These are phyloP conservation scores for Parelbella ahira DNA, from an alignment of 2,888 invertebrate genomes.

Conservation along the genomic window DNA sequence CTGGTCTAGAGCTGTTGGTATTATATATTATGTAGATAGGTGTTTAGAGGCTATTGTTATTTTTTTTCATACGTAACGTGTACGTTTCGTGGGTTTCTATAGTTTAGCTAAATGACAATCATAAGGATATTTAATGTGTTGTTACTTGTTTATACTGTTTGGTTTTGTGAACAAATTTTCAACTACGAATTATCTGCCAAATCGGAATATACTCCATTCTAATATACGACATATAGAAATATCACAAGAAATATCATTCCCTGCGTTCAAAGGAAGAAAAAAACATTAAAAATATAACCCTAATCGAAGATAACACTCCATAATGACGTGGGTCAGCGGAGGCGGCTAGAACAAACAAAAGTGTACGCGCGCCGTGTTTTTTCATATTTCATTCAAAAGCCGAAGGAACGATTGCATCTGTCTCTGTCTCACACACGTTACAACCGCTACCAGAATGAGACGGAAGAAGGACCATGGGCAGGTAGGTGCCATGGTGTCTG, in stretches of 20 bases:
- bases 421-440: constrained; percentile 33
- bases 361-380: constrained; percentile 53
- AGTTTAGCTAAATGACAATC: too few species aligned
- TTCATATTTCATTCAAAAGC: constrained; percentile 49
- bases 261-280: constrained; percentile 57
- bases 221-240: constrained; percentile 64
- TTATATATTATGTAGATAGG: too few species aligned
- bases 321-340: constrained; percentile 74
- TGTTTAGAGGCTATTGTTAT: too few species aligned
- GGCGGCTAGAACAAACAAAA: constrained; percentile 78
- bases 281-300: constrained; percentile 73
- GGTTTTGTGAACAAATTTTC: too few species aligned
- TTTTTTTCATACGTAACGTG: too few species aligned
- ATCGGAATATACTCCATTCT: constrained; percentile 41
- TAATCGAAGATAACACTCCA: constrained; percentile 75
- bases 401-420: constrained; percentile 33
- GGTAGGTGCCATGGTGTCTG: constrained; percentile 76
- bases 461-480: constrained; percentile 49
- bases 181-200: constrained; percentile 40
- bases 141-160: too few species aligned
- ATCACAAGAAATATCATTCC: constrained; percentile 77
- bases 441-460: constrained; percentile 39
- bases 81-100: too few species aligned
- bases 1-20: too few species aligned
- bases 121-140: too few species aligned